phyloP scores from a whole-genome alignment of 2,113 vertebrate species.

The Saimiri boliviensis region DNA sequence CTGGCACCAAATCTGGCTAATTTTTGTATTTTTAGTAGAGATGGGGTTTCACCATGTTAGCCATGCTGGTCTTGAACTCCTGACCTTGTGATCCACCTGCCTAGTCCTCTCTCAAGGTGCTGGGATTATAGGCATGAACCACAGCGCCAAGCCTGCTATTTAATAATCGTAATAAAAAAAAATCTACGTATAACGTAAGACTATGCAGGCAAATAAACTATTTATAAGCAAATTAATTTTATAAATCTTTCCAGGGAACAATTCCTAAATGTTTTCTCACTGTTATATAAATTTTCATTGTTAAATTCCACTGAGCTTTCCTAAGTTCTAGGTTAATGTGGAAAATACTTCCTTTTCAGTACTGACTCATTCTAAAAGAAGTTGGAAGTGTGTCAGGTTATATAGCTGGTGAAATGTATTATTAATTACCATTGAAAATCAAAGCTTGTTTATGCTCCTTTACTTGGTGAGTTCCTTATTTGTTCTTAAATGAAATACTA shows the following conservation, averaged over 20 bases:
- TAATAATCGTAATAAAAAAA: too few species aligned
- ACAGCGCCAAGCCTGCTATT: neutral
- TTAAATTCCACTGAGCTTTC: neutral
- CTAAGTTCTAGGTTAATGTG: neutral
- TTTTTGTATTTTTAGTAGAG: too few species aligned
- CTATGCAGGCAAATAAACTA: neutral
- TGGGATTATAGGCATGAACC: too few species aligned
- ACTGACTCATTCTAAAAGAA: slow-evolving; percentile 29
- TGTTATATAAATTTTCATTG: neutral
- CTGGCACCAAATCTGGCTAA: too few species aligned
- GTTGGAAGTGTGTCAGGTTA: neutral
- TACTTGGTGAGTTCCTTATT: slow-evolving; percentile 10
- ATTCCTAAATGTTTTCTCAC: slow-evolving; percentile 30
- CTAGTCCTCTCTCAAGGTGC: too few species aligned
- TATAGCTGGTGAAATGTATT: neutral
- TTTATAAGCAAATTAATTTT: slow-evolving; percentile 46
- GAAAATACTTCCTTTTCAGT: neutral
- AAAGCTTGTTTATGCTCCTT: slow-evolving; percentile 28
- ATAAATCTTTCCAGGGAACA: neutral
- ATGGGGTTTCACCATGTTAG: too few species aligned
- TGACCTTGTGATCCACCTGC: too few species aligned
- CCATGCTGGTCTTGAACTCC: too few species aligned
- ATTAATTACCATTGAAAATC: slow-evolving; percentile 13
- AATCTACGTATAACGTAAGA: neutral
- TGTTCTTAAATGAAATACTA: slow-evolving; percentile 37